These are phyloP conservation scores for Aleiodes leptofemur DNA, from an alignment of 2,888 invertebrate species.

Conservation along the genomic window DNA sequence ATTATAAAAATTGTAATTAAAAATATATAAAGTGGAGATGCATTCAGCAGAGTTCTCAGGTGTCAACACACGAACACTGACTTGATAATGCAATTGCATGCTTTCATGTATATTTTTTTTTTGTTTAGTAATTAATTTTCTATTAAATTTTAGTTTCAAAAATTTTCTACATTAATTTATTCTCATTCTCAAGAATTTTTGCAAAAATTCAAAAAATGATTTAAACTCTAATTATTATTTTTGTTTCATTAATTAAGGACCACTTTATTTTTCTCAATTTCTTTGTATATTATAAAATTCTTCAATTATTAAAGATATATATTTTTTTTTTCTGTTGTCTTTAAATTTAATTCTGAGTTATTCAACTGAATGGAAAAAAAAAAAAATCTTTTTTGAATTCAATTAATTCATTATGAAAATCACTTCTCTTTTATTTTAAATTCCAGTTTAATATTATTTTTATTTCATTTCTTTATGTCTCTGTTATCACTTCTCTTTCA, in stretches of 20 bases:
- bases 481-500: constrained; percentile 35
- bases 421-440: constrained; percentile 1
- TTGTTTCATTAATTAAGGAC: constrained; percentile 41
- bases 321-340: no score
- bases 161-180: constrained; percentile 27
- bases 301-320: constrained; percentile 8
- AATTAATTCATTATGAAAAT: constrained; percentile 18
- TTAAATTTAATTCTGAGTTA: no score
- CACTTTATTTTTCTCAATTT: constrained; percentile 52
- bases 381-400: not conserved
- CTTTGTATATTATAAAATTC: constrained; percentile 15
- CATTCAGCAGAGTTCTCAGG: constrained; percentile 58
- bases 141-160: constrained; percentile 28
- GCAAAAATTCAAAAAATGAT: constrained; percentile 24
- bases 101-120: constrained; percentile 49
- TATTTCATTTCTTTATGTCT: constrained; percentile 26
- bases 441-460: constrained; percentile 33
- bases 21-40: constrained; percentile 44
- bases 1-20: constrained; percentile 16
- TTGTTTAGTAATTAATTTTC: constrained; percentile 21
- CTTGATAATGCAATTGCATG: constrained; percentile 63
- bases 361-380: no score
- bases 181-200: constrained; percentile 38
- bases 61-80: constrained; percentile 63
- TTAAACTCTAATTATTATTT: constrained; percentile 10